A percentile compares a stretch with the other conserved stretches of the same genome.
phyloP scores from a whole-genome alignment of 2,797 vertebrate species.

The Acropternis orthonyx region DNA sequence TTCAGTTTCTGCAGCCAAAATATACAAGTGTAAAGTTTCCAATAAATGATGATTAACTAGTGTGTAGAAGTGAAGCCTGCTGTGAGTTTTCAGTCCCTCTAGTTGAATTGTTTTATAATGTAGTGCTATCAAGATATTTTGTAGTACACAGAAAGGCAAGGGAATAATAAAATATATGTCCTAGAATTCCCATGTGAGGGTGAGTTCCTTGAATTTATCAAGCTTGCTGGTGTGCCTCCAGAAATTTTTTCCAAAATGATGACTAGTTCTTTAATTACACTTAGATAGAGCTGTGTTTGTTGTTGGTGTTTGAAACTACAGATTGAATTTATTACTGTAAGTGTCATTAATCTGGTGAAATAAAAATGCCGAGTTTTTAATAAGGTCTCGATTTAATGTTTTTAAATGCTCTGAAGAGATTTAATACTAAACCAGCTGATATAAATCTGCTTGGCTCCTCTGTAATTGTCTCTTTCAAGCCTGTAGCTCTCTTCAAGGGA shows the following conservation, averaged over 20 bases:
- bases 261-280: conserved; percentile 22
- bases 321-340: conserved; percentile 35
- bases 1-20: neutral
- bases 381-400: conserved; percentile 46
- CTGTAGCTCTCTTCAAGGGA: neutral
- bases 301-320: conserved; percentile 17
- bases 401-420: conserved; percentile 40
- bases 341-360: conserved; percentile 45
- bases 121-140: neutral
- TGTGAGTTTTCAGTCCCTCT: neutral
- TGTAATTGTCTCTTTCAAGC: conserved; percentile 30
- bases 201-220: conserved; percentile 27
- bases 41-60: neutral
- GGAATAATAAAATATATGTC: neutral
- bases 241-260: conserved; percentile 31
- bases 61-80: neutral
- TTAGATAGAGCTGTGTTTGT: neutral
- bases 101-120: neutral
- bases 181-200: neutral
- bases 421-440: conserved; percentile 14
- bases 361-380: conserved; percentile 47
- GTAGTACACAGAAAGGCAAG: neutral
- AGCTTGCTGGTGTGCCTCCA: neutral
- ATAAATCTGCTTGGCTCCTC: conserved; percentile 34
- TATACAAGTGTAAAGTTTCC: neutral